Evolutionary conservation across 2,888 invertebrate genomes (phyloP), one percentile per base, ranked within the genome.

Genomic region (Ellobium chinense): DNA sequence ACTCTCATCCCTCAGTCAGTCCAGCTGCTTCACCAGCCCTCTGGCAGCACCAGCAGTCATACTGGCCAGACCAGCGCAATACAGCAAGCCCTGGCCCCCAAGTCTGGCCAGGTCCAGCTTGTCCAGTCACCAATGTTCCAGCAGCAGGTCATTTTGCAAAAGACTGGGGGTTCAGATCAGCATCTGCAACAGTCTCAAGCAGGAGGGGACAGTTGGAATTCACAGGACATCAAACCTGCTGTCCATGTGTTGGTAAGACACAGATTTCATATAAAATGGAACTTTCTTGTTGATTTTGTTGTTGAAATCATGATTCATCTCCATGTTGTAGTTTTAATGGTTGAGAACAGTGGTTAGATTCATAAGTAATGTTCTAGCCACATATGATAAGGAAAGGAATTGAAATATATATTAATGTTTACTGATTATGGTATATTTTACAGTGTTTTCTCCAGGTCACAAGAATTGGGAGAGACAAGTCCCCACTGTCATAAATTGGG

Each of bases 11-110:
- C 80, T 37, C 82, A 84, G 73, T 83, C 84, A 24, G 79, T 88
- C 39, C 87, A 88, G 12, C 82, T 89, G 68, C 83, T 88, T 65
- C 87, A 87, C 12, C 88, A 87, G 83, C 83, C 86, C 21, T 83
- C 84, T 31, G 27, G 46, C 27, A 65, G 79, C 31, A n/a, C 72
- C 29, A 21, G 75, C 39, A 46, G 62, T 63, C 36, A 63, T 34
- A 18, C 54, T 27, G 72, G 66, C 27, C 60, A 72, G 72, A 46
- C 63, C 60, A 31, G 73, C 36, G 69, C 63, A n/a, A 62, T 60
- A n/a, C 69, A 69, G 34, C 62, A 27, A 34, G 70, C 37, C 21
- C 56, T 76, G 21, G 72, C 60, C 21, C 70, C 65, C 7, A 24
- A 36, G 56, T 27, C 14, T 75, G 37, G 29, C 63, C 76, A 46